Evolutionary conservation across 37 sponge, comb jelly and placozoan species (phyloP).

Genomic region (Ephydatia muelleri): DNA sequence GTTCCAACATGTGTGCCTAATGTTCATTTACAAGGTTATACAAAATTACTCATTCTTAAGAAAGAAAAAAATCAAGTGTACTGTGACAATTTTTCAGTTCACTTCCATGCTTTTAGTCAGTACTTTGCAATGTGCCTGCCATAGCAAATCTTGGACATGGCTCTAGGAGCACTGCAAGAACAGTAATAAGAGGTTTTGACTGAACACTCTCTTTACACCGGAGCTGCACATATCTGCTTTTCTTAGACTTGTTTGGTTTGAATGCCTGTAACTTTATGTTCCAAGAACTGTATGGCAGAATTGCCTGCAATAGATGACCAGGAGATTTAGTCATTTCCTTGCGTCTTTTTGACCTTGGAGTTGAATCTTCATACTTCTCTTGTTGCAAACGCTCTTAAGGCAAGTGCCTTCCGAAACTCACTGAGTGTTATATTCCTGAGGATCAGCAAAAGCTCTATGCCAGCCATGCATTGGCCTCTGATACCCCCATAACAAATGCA

Average conservation of each 20-base stretch:
- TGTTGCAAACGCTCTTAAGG: neutral
- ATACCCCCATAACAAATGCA: neutral
- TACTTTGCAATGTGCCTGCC: neutral
- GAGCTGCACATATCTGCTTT: slow-evolving; percentile 1
- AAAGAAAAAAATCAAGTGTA: neutral
- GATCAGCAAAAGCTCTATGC: neutral
- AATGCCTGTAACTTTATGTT: slow-evolving; percentile 1
- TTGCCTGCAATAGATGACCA: neutral
- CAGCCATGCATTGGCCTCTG: neutral
- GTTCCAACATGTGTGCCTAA: too few species aligned
- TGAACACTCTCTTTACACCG: neutral
- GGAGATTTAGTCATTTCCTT: neutral
- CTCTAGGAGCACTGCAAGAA: slow-evolving; percentile 1
- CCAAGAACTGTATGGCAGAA: neutral
- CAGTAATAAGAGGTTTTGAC: neutral
- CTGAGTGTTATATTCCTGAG: neutral
- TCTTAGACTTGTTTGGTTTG: slow-evolving; percentile 1
- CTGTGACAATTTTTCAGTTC: neutral
- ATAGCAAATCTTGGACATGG: neutral
- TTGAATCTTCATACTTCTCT: neutral
- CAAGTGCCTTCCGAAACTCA: slow-evolving; percentile 1
- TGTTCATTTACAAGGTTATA: too few species aligned
- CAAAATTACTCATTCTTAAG: too few species aligned
- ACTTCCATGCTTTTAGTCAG: neutral
- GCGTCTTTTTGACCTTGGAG: neutral